These are phyloP conservation scores for Zhengitettix transpicula DNA, from an alignment of 2,888 invertebrate genomes.

Conservation along the genomic window DNA sequence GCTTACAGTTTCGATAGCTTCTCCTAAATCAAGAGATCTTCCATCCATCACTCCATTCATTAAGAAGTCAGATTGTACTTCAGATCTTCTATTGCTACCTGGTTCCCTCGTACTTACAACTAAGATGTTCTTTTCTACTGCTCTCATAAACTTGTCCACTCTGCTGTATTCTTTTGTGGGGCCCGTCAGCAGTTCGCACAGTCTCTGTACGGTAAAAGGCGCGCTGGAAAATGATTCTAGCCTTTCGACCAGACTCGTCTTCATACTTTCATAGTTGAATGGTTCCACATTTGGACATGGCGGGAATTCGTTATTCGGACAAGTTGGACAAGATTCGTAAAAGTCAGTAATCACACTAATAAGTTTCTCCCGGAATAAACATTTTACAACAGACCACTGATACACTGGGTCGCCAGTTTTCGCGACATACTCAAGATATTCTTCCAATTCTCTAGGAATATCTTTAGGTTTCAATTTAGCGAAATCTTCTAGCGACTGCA, in stretches of 20 bases:
- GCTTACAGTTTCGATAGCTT: constrained; percentile 11
- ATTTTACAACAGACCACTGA: constrained; percentile 77
- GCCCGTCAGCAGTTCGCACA: constrained; percentile 82
- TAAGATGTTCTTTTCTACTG: constrained; percentile 85
- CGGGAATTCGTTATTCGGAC: constrained; percentile 57
- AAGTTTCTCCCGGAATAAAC: constrained; percentile 74
- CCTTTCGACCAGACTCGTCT: constrained; percentile 61
- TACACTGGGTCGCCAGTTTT: constrained; percentile 88
- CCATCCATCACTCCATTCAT: constrained; percentile 11
- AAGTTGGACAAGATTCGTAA: constrained; percentile 55
- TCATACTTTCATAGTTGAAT: constrained; percentile 80
- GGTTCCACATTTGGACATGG: constrained; percentile 82
- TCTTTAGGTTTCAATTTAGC: constrained; percentile 61
- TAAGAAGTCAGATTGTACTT: constrained; percentile 7
- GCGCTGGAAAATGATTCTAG: constrained; percentile 74
- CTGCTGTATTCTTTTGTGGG: constrained; percentile 89
- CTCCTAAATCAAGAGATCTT: constrained; percentile 8
- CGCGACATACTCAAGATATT: constrained; percentile 77
- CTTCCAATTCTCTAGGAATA: constrained; percentile 76
- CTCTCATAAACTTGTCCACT: constrained; percentile 92
- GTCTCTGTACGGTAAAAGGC: constrained; percentile 89
- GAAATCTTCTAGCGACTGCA: constrained; percentile 70
- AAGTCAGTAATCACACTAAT: constrained; percentile 76
- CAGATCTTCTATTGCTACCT: constrained; percentile 17
- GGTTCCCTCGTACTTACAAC: constrained; percentile 50